A percentile compares a stretch with the other conserved stretches of the same genome.
Evolutionary conservation across 2,888 invertebrate species (phyloP).

Genomic region (Clanis bilineata): DNA sequence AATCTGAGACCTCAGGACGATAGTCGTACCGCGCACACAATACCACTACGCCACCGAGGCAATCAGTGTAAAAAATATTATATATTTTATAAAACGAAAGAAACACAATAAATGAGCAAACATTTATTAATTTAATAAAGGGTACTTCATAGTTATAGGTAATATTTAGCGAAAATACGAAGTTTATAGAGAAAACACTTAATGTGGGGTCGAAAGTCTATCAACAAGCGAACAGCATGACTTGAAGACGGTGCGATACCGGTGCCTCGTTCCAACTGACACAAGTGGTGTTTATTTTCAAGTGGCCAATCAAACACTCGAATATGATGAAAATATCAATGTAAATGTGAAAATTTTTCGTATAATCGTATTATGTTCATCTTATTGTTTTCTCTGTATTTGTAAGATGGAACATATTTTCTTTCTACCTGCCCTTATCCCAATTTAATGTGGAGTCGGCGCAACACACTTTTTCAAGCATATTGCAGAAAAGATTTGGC

Average conservation of each 20-base stretch:
- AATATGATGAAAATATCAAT: conserved; percentile 1
- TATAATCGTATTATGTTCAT: not conserved
- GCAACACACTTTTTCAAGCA: too few relatives aligned
- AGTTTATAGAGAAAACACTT: conserved; percentile 63
- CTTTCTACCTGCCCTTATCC: too few relatives aligned
- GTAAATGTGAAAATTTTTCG: not conserved
- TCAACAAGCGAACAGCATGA: conserved; percentile 68
- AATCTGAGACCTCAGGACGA: too few relatives aligned
- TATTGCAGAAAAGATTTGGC: too few relatives aligned
- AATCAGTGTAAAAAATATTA: too few relatives aligned
- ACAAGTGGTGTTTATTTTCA: conserved; percentile 9
- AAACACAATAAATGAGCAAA: not conserved
- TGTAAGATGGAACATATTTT: not conserved
- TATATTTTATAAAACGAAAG: not conserved
- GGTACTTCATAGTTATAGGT: conserved; percentile 22
- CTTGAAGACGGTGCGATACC: conserved; percentile 48
- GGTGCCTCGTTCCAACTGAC: conserved; percentile 31
- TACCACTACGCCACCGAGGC: too few relatives aligned
- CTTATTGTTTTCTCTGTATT: not conserved
- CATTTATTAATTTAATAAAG: conserved; percentile 1
- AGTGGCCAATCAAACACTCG: conserved; percentile 3
- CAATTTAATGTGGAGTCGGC: too few relatives aligned
- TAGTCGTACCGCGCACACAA: too few relatives aligned
- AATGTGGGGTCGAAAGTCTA: conserved; percentile 70
- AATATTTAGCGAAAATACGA: conserved; percentile 35